phyloP scores from a whole-genome alignment of 2,797 vertebrate species.

The Poecile montanus region DNA sequence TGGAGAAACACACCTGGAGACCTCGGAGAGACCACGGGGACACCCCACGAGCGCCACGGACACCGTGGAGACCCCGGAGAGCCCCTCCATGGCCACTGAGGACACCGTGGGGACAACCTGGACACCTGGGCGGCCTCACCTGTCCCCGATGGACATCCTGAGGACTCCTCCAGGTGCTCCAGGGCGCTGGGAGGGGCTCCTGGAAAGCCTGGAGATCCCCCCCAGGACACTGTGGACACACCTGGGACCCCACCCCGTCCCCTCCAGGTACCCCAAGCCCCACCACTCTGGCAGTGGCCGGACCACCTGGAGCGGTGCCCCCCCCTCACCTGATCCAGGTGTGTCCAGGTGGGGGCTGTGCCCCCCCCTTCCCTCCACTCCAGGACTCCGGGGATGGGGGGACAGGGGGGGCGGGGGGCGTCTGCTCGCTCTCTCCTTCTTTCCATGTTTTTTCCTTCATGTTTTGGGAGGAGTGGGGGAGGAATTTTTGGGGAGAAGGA shows the following conservation, averaged over 20 bases:
- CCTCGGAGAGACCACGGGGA: background rate
- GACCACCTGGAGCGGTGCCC: background rate
- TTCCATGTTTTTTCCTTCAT: background rate
- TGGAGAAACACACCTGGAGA: background rate
- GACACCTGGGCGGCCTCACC: background rate
- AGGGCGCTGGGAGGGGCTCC: background rate
- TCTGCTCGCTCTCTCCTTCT: background rate
- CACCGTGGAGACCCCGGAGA: background rate
- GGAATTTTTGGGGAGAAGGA: background rate
- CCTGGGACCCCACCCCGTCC: background rate
- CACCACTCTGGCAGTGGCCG: background rate
- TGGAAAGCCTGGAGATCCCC: background rate
- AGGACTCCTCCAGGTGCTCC: background rate
- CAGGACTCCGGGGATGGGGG: background rate
- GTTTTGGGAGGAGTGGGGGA: background rate
- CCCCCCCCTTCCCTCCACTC: background rate
- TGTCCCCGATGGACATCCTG: background rate
- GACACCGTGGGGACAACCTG: background rate
- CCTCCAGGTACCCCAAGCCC: background rate
- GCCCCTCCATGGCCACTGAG: background rate
- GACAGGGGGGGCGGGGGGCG: too few relatives aligned
- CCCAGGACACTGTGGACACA: background rate
- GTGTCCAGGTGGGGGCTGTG: background rate
- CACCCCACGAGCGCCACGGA: background rate
- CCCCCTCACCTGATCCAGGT: background rate